Evolutionary conservation across 2,113 vertebrate species (phyloP).

Genomic region (Oostethus manadensis): DNA sequence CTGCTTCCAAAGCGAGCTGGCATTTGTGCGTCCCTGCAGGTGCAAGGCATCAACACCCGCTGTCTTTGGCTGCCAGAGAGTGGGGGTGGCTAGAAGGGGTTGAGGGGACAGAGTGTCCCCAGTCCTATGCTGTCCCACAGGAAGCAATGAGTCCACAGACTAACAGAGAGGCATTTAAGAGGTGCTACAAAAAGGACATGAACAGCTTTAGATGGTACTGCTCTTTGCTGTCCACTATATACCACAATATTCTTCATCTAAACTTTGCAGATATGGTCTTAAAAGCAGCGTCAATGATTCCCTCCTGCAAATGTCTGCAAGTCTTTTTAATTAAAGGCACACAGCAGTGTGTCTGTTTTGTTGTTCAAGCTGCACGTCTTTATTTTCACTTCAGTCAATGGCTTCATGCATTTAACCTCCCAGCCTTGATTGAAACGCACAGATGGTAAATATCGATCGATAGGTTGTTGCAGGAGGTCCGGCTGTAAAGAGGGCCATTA

Average conservation of each 20-base stretch:
- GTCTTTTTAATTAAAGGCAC: constrained; percentile 2
- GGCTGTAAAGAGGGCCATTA: constrained; percentile 1
- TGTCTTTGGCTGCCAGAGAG: constrained; percentile 55
- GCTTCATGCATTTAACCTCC: constrained; percentile 8
- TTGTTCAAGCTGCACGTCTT: constrained; percentile 3
- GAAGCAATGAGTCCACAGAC: constrained; percentile 46
- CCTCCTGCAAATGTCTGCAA: neutral
- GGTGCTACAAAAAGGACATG: neutral
- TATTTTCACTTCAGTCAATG: constrained; percentile 21
- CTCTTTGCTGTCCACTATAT: neutral
- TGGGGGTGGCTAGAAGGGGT: constrained; percentile 26
- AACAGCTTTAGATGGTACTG: neutral
- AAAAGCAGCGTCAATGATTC: constrained; percentile 2
- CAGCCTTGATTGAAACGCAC: constrained; percentile 14
- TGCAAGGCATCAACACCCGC: constrained; percentile 60
- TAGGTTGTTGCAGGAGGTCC: constrained; percentile 1
- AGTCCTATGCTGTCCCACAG: constrained; percentile 58
- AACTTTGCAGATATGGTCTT: constrained; percentile 3
- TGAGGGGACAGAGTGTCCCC: constrained; percentile 43
- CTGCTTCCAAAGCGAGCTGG: constrained; percentile 61
- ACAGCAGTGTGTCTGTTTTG: neutral
- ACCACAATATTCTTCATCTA: constrained; percentile 1
- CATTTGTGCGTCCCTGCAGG: constrained; percentile 65
- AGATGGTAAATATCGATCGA: constrained; percentile 26
- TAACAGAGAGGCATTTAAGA: constrained; percentile 32